Evolutionary conservation across 2,888 invertebrate genomes (phyloP), one percentile per base, ranked within the genome.

Genomic region (Callyntrura sp.): DNA sequence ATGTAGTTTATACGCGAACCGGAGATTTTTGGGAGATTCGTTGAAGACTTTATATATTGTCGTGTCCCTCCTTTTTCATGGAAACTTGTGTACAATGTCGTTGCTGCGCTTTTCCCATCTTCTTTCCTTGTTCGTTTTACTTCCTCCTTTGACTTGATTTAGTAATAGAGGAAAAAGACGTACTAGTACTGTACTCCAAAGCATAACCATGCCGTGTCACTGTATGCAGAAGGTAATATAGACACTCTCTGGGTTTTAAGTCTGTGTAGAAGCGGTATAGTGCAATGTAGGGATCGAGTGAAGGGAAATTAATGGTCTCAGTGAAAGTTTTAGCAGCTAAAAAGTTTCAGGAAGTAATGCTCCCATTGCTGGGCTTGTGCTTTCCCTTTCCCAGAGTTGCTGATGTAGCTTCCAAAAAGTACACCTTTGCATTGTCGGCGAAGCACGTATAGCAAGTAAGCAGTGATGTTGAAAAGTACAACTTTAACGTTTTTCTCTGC

Each of bases 241-340:
- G 17, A 28, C 65, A 65, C 3, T 12, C n/a, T n/a, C n/a, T n/a
- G n/a, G n/a, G n/a, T n/a, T n/a, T n/a, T n/a, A 43, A 70, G 17
- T 43, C 35, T n/a, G n/a, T 17, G 70, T 17, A 57, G 55, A 6
- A 23, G 62, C 65, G n/a, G n/a, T n/a, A n/a, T n/a, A 65, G 78
- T 86, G 86, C 70, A 84, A 51, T 84, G n/a, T n/a, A n/a, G 79
- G 85, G 79, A 79, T 86, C 86, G 86, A 86, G 79, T 55, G 86
- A 86, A 86, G 79, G 86, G 79, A 86, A 86, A 86, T 86, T 86
- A 86, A 86, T 86, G 86, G 86, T 86, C 86, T 86, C 79, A 62
- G 86, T 86, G 86, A 86, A 86, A 86, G 86, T 86, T 86, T 86
- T 86, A 86, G 79, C 79, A 86, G 86, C 55, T 17, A 79, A 60